phyloP scores from a whole-genome alignment of 2,113 vertebrate genomes.

The Ardeotis arabs region DNA sequence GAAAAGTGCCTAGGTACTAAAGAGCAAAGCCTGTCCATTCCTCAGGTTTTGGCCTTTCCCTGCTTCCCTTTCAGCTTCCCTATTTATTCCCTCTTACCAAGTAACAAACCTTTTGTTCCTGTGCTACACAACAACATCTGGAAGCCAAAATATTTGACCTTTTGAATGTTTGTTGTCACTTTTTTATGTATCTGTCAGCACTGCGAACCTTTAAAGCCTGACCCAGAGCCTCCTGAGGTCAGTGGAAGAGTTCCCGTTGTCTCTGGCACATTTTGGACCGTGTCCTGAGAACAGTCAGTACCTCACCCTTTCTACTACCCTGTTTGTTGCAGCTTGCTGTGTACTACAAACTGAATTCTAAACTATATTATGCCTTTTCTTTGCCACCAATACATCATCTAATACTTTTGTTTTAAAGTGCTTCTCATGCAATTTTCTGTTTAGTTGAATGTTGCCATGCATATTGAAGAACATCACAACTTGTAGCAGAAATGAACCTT shows the following conservation, averaged over 20 bases:
- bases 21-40: background rate
- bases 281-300: background rate
- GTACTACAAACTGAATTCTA: background rate
- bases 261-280: background rate
- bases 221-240: background rate
- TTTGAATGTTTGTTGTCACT: constrained; percentile 17
- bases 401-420: background rate
- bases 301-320: background rate
- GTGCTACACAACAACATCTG: constrained; percentile 4
- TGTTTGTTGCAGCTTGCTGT: background rate
- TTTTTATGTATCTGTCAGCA: constrained; percentile 20
- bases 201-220: background rate
- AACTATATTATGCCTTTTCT: background rate
- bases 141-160: constrained; percentile 56
- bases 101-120: background rate
- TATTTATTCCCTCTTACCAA: background rate
- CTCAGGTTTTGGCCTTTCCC: background rate
- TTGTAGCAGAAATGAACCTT: background rate
- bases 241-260: background rate
- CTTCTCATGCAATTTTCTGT: background rate
- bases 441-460: background rate
- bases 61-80: background rate
- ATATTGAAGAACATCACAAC: background rate
- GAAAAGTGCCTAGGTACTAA: background rate
- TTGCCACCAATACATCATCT: background rate